phyloP scores from a whole-genome alignment of 2,888 invertebrate species.

The Blera fallax region DNA sequence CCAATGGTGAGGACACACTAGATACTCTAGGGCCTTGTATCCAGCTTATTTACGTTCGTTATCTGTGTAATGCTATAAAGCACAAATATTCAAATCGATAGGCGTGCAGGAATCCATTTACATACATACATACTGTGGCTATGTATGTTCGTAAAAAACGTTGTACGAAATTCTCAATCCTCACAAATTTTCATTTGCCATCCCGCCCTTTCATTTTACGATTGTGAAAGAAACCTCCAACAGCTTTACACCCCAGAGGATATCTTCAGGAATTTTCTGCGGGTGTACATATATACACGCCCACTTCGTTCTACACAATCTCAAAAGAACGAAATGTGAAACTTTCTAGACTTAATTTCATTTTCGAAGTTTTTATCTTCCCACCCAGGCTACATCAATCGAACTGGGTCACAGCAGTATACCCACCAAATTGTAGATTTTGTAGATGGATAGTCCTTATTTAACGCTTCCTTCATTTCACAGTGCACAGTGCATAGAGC shows the following conservation, averaged over 20 bases:
- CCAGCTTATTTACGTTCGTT: no score
- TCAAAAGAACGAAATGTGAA: slow-evolving; percentile 48
- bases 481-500: not conserved
- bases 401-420: slow-evolving; percentile 54
- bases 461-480: slow-evolving; percentile 6
- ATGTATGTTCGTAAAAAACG: not conserved
- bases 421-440: slow-evolving; percentile 28
- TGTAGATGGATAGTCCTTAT: slow-evolving; percentile 37
- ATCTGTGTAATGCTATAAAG: not conserved
- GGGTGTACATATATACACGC: not conserved
- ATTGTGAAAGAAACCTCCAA: slow-evolving; percentile 3
- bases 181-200: slow-evolving; percentile 32
- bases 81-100: not conserved
- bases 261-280: slow-evolving; percentile 21
- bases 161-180: slow-evolving; percentile 3
- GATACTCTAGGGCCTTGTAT: no score
- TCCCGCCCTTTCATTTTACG: slow-evolving; percentile 15
- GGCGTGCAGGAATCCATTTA: not conserved
- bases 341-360: slow-evolving; percentile 67
- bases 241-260: slow-evolving; percentile 25
- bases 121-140: not conserved
- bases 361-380: slow-evolving; percentile 61
- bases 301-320: not conserved
- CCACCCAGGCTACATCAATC: slow-evolving; percentile 32
- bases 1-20: no score